phyloP scores from a whole-genome alignment of 2,113 vertebrate species.

The Notiomystis cincta region DNA sequence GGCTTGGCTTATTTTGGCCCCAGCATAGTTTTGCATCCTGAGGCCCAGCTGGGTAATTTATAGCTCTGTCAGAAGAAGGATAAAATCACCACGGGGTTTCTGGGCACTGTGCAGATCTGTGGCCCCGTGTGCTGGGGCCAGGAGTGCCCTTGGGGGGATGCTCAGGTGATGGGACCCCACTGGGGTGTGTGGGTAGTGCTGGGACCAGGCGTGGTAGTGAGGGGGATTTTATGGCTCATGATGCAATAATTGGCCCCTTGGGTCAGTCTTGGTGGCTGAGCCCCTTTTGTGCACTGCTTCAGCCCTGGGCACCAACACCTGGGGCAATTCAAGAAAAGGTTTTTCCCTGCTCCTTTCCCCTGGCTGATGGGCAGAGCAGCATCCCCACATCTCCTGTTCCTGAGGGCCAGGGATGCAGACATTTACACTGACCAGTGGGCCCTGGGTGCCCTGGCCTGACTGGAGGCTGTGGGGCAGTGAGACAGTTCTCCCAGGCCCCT shows the following conservation, averaged over 20 bases:
- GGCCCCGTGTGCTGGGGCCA: not conserved
- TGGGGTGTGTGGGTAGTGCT: not conserved
- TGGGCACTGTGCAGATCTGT: not conserved
- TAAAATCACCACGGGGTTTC: not conserved
- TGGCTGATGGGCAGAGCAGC: not conserved
- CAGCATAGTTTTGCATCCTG: not conserved
- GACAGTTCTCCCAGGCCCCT: not conserved
- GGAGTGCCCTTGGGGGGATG: not conserved
- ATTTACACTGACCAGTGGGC: accelerated
- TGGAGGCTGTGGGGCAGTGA: not conserved
- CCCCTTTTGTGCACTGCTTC: not conserved
- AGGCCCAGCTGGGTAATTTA: not conserved
- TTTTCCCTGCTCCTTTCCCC: not conserved
- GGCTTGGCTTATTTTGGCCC: constrained; percentile 11
- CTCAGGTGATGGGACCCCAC: not conserved
- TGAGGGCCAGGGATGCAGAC: accelerated
- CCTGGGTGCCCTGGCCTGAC: accelerated
- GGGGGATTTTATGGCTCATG: not conserved
- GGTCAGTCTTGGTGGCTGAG: not conserved
- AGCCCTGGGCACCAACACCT: not conserved
- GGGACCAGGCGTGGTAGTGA: not conserved
- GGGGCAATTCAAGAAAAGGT: not conserved
- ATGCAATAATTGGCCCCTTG: not conserved
- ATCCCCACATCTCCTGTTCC: not conserved
- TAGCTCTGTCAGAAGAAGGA: not conserved